Evolutionary conservation across 2,888 invertebrate genomes (phyloP), one percentile per base, ranked within the genome.

Genomic region (Arrhopalites spinosus): DNA sequence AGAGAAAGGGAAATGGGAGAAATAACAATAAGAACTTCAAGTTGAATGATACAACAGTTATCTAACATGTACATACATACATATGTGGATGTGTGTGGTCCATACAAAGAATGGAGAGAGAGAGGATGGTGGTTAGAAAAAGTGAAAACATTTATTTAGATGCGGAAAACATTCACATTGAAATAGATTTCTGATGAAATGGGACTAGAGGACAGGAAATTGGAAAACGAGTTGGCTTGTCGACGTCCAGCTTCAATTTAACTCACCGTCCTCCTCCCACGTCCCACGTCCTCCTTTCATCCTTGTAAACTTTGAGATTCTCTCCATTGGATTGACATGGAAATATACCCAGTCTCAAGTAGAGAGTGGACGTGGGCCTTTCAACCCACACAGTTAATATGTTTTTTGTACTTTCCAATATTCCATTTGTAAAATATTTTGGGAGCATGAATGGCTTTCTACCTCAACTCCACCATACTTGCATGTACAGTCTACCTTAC

Each of bases 201-300:
- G 50, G 5, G 47, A 11, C 23, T 15, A 25, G 59, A 70, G 71
- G 71, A 75, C 67, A 77, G 77, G 77, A 77, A 77, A 77, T 77
- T 75, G 77, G 75, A 77, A 77, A 77, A 68, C 74, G 67, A 72
- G 72, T 56, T 74, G 27, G 23, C 68, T 67, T 74, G 67, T 66
- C 47, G 50, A 73, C 73, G 71, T 45, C 70, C 66, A 73, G 66
- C 47, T 20, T 45, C 56, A 70, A 56, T 70, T 36, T 59, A 23
- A 59, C 59, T 25, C 20, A 59, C 25, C 25, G 23, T 59, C 59
- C 3, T 27, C 5, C 27, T 11, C 59, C 23, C 59, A 13, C 59
- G 2, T 59, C 25, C 59, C 27, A 1, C 50, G 7, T 15, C 50
- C n/a, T 50, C 50, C 15, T n/a, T 50, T n/a, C 50, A 11, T 3